Conservation (phyloP, 2,797 vertebrate species). For the Gephyroberyx darwinii region DNA sequence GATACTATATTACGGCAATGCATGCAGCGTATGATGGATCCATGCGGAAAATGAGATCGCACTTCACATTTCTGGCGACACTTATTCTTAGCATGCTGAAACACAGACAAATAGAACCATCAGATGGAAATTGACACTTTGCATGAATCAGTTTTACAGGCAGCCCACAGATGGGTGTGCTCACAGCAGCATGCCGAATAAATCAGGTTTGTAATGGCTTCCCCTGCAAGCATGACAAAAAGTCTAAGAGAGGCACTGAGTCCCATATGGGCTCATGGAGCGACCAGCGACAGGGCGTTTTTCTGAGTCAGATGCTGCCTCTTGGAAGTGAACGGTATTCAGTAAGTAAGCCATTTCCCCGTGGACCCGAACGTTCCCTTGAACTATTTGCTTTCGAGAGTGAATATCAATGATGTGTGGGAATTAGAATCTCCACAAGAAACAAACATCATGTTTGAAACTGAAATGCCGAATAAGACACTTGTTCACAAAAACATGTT, state of each 20-base stretch:
- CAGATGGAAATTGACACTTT: conserved; percentile 71
- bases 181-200: conserved; percentile 62
- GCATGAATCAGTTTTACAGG: conserved; percentile 69
- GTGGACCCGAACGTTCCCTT: conserved; percentile 65
- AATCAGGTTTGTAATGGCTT: conserved; percentile 71
- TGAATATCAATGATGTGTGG: conserved; percentile 77
- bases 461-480: conserved; percentile 66
- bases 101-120: conserved; percentile 69
- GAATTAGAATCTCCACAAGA: conserved; percentile 68
- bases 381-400: conserved; percentile 77
- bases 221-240: conserved; percentile 66
- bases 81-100: conserved; percentile 50
- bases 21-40: conserved; percentile 55
- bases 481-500: conserved; percentile 21
- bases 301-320: conserved; percentile 42
- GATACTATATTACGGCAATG: conserved; percentile 46
- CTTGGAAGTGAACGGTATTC: conserved; percentile 58
- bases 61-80: conserved; percentile 62
- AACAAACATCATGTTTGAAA: conserved; percentile 76
- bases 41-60: conserved; percentile 66
- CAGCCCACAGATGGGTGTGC: conserved; percentile 63
- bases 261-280: conserved; percentile 39
- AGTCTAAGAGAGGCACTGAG: conserved; percentile 43
- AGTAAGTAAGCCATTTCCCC: conserved; percentile 63
- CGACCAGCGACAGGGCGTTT: conserved; percentile 38